A percentile compares a stretch with the other conserved stretches of the same genome.
These are phyloP conservation scores for Distichodus sexfasciatus DNA, from an alignment of 2,797 vertebrate genomes.

Conservation along the genomic window DNA sequence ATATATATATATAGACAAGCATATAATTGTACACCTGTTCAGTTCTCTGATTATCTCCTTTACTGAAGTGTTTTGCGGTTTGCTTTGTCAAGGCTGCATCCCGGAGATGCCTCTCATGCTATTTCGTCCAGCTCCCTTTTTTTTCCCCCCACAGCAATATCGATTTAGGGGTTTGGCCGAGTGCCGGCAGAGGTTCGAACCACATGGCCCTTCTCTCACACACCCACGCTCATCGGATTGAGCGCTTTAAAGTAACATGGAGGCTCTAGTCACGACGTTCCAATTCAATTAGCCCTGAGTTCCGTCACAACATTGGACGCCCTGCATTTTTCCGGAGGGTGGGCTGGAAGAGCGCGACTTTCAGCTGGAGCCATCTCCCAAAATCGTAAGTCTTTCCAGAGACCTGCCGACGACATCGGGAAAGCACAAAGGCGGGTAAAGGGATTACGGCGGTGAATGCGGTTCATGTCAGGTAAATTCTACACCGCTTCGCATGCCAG, in stretches of 20 bases:
- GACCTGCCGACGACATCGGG: not conserved
- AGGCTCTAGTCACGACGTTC: conserved; percentile 24
- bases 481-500: conserved; percentile 10
- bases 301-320: conserved; percentile 27
- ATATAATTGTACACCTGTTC: not conserved
- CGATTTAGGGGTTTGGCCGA: conserved; percentile 29
- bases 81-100: conserved; percentile 11
- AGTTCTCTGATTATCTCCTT: not conserved
- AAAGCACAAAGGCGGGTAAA: not conserved
- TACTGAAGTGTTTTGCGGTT: too few relatives aligned
- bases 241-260: conserved; percentile 36
- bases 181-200: conserved; percentile 29
- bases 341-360: conserved; percentile 17
- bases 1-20: too few relatives aligned
- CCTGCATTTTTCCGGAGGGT: not conserved
- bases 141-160: conserved; percentile 20
- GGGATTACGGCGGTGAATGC: conserved; percentile 1
- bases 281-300: conserved; percentile 34
- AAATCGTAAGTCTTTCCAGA: not conserved
- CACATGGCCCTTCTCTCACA: not conserved
- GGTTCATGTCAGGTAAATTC: conserved; percentile 30
- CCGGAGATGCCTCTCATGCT: not conserved
- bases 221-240: conserved; percentile 11
- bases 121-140: conserved; percentile 11
- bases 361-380: not conserved